phyloP scores from a whole-genome alignment of 1,140 invertebrate species.

The Pseudomyrmex cubaensis region DNA sequence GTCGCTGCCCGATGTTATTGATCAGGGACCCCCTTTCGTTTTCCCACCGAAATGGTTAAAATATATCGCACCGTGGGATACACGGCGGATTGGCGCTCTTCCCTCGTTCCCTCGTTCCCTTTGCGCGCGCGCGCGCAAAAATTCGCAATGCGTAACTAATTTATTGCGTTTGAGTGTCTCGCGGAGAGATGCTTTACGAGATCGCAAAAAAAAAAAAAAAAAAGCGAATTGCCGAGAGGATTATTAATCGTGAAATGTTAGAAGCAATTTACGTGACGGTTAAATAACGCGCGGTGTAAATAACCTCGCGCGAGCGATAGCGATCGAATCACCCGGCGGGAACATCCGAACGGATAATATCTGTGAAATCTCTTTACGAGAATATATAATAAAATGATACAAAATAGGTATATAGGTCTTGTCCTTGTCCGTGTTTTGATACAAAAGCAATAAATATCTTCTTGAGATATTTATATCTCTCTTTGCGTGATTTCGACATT shows the following conservation, averaged over 20 bases:
- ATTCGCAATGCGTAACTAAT: neutral
- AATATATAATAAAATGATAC: neutral
- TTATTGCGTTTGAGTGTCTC: neutral
- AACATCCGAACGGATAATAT: neutral
- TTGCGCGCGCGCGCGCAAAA: neutral
- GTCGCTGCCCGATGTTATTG: constrained; percentile 65
- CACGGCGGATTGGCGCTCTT: neutral
- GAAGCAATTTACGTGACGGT: neutral
- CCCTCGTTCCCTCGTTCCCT: neutral
- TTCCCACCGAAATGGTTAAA: constrained; percentile 62
- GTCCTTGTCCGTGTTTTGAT: neutral
- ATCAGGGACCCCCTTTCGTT: constrained; percentile 64
- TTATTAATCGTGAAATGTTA: constrained; percentile 1
- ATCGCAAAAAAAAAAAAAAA: neutral
- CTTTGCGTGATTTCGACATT: no score
- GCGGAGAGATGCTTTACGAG: constrained; percentile 2
- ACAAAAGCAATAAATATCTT: no score
- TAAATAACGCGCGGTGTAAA: neutral
- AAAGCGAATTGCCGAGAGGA: neutral
- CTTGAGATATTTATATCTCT: no score
- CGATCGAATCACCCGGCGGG: neutral
- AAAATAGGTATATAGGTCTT: neutral
- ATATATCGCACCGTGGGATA: constrained; percentile 62
- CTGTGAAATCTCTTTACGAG: neutral
- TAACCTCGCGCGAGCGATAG: constrained; percentile 10